Evolutionary conservation across 2,888 invertebrate genomes (phyloP).

Genomic region (Fabriciana adippe): DNA sequence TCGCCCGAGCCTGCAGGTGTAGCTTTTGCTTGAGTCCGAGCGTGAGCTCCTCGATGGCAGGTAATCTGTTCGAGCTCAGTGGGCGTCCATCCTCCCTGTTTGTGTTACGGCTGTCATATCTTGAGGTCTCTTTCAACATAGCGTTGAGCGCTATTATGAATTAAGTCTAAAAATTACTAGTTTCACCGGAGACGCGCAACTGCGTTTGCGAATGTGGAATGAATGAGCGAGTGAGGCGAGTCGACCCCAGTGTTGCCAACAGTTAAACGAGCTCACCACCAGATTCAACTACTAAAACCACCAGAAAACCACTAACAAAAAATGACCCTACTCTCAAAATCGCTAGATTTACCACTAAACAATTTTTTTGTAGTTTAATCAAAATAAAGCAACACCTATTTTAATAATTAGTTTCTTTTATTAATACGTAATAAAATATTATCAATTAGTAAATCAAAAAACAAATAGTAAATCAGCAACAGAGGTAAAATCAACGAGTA

Average conservation of each 20-base stretch:
- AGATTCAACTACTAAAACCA: too few relatives aligned
- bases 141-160: conserved; percentile 47
- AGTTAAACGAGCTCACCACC: too few relatives aligned
- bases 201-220: conserved; percentile 79
- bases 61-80: conserved; percentile 66
- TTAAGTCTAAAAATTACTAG: conserved; percentile 57
- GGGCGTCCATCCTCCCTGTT: conserved; percentile 62
- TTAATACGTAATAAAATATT: too few relatives aligned
- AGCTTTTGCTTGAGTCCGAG: conserved; percentile 79
- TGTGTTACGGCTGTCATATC: conserved; percentile 61
- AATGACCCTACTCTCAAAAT: too few relatives aligned
- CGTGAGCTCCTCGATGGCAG: conserved; percentile 76
- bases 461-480: too few relatives aligned
- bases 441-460: too few relatives aligned
- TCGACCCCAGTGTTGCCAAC: conserved; percentile 72
- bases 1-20: conserved; percentile 77
- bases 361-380: too few relatives aligned
- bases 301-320: too few relatives aligned
- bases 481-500: too few relatives aligned
- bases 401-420: too few relatives aligned
- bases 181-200: conserved; percentile 63
- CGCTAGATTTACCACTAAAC: too few relatives aligned
- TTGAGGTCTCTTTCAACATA: conserved; percentile 78
- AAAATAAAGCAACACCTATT: too few relatives aligned
- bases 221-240: conserved; percentile 77